phyloP scores from a whole-genome alignment of 1,140 invertebrate genomes.

The Brachionus rubens region DNA sequence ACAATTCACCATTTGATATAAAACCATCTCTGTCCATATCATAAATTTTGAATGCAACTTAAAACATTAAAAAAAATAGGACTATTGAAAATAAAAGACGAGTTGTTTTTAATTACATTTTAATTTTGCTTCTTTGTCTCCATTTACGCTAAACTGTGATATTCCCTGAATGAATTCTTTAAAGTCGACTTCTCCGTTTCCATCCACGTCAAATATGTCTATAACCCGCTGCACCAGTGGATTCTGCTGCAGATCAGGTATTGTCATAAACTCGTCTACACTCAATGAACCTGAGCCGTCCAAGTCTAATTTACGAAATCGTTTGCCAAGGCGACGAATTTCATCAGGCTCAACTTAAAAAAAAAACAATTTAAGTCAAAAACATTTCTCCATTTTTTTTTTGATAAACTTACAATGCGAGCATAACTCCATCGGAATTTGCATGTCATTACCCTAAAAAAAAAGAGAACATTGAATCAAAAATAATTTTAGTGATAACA shows the following conservation, averaged over 20 bases:
- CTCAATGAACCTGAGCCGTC: slow-evolving; percentile 95
- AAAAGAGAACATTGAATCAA: not conserved
- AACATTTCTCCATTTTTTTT: too few species aligned
- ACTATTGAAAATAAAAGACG: not conserved
- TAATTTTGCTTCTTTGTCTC: slow-evolving; percentile 94
- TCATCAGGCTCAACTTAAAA: slow-evolving; percentile 85
- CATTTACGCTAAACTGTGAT: slow-evolving; percentile 97
- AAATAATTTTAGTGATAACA: too few species aligned
- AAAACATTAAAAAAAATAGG: slow-evolving; percentile 45
- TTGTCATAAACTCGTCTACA: slow-evolving; percentile 96
- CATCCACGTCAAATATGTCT: slow-evolving; percentile 97
- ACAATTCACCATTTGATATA: slow-evolving; percentile 96
- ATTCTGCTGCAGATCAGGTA: slow-evolving; percentile 96
- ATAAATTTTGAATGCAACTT: slow-evolving; percentile 94
- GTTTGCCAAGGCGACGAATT: slow-evolving; percentile 90
- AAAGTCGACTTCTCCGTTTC: slow-evolving; percentile 94
- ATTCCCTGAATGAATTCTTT: slow-evolving; percentile 97
- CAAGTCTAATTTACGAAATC: slow-evolving; percentile 92
- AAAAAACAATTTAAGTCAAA: not conserved
- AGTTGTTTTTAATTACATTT: slow-evolving; percentile 64
- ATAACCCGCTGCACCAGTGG: slow-evolving; percentile 95
- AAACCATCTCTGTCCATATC: slow-evolving; percentile 99
- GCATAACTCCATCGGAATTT: slow-evolving; percentile 39
- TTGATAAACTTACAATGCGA: slow-evolving; percentile 40
- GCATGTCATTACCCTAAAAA: slow-evolving; percentile 41